phyloP scores from a whole-genome alignment of 2,888 invertebrate species.

The Poecilus cupreus region DNA sequence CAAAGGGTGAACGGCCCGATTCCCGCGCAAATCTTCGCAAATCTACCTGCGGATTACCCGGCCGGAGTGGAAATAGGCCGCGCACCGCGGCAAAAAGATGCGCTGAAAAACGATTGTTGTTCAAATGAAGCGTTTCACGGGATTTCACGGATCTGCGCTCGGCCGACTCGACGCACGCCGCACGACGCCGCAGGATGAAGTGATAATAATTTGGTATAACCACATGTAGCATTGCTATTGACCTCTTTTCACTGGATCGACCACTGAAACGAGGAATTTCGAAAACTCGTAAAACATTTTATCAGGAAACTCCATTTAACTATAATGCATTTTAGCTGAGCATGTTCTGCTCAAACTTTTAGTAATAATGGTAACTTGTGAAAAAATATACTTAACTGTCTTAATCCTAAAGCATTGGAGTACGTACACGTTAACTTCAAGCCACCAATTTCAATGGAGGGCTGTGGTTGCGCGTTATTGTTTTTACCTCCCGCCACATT shows the following conservation, averaged over 20 bases:
- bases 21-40: slow-evolving; percentile 20
- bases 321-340: too few relatives aligned
- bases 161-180: neutral
- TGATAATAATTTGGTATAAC: slow-evolving; percentile 35
- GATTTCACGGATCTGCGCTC: slow-evolving; percentile 16
- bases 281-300: too few relatives aligned
- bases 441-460: too few relatives aligned
- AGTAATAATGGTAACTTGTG: too few relatives aligned
- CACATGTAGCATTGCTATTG: slow-evolving; percentile 15
- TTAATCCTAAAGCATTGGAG: too few relatives aligned
- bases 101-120: slow-evolving; percentile 30
- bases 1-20: slow-evolving; percentile 11
- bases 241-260: neutral
- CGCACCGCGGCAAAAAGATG: neutral
- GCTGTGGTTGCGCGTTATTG: too few relatives aligned
- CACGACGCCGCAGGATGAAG: neutral
- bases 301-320: too few relatives aligned
- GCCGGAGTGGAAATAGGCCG: neutral
- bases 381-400: too few relatives aligned
- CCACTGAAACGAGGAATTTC: neutral
- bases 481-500: too few relatives aligned
- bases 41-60: slow-evolving; percentile 28
- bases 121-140: slow-evolving; percentile 20
- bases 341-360: too few relatives aligned
- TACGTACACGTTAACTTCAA: too few relatives aligned